Base-by-base conservation (phyloP, 2,113 vertebrate species). In the Pedetes capensis region DNA sequence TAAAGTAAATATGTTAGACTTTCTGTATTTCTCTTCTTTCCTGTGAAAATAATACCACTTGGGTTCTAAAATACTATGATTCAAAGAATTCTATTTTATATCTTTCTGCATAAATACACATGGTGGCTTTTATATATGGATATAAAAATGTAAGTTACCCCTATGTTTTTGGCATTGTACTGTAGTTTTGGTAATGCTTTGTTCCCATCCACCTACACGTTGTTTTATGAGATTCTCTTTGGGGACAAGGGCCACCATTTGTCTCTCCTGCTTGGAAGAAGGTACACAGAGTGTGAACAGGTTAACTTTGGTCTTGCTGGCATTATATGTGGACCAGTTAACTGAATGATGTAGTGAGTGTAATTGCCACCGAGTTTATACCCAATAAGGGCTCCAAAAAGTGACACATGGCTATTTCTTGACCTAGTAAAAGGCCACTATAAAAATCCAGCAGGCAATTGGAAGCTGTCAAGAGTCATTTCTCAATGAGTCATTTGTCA, bases 401-500 rank as follows among this genome's bases (percentile, higher is more conserved):
- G 51, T 92, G 92, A 59, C 23, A 59, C 81, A 69, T 55, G 69
- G 66, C 57, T 96, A 63, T n/a, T 85, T 88, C 71, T 95, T 95
- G 94, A 93, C 92, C 75, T 25, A 53, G 76, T 95, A 69, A 96
- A 86, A 95, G 68, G 86, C 57, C 39, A 91, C 75, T 87, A 90
- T 86, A 95, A 97, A 97, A 96, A 91, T 7, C 89, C 2, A 71
- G 6, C 57, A 96, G 79, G 94, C 96, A 95, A 94, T 89, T 96
- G 93, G 63, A 94, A 96, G 32, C 78, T 93, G 92, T 97, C 93
- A 97, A 93, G 97, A 98, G 95, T 47, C 53, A 96, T 97, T 98
- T 97, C 91, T 96, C 96, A 96, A 64, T 97, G 97, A 98, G 84
- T 98, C 96, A 98, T 96, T 96, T 96, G 91, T 97, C 91, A 94